phyloP scores from a whole-genome alignment of 2,888 invertebrate species.

The Eupithecia inturbata region DNA sequence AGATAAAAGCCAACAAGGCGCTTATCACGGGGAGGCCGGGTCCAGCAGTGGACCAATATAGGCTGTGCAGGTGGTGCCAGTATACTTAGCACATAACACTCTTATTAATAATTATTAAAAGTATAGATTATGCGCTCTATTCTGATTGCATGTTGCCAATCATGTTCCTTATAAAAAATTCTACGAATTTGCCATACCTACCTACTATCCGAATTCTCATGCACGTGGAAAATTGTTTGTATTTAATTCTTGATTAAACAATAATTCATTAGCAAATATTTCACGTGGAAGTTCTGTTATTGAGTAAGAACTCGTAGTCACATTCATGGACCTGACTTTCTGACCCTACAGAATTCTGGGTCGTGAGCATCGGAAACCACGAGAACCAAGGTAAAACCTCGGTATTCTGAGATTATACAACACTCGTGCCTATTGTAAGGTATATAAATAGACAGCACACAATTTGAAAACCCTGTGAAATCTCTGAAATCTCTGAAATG shows the following conservation, averaged over 20 bases:
- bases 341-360: conserved; percentile 33
- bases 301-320: conserved; percentile 33
- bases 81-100: not conserved
- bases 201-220: not conserved
- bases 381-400: conserved; percentile 31
- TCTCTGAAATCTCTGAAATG: conserved; percentile 1
- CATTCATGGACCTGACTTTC: conserved; percentile 31
- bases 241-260: not conserved
- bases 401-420: conserved; percentile 22
- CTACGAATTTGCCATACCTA: not conserved
- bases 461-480: conserved; percentile 7
- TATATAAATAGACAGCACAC: not conserved
- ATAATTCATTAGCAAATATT: conserved; percentile 21
- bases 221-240: not conserved
- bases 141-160: not conserved
- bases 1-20: too few species aligned
- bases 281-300: conserved; percentile 32
- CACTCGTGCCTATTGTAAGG: not conserved
- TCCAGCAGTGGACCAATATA: too few species aligned
- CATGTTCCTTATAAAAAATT: not conserved
- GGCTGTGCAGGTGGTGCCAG: too few species aligned
- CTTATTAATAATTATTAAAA: not conserved
- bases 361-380: conserved; percentile 33
- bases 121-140: not conserved
- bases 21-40: too few species aligned